These are phyloP conservation scores for Axis porcinus DNA, from an alignment of 2,113 vertebrate species.

Conservation along the genomic window DNA sequence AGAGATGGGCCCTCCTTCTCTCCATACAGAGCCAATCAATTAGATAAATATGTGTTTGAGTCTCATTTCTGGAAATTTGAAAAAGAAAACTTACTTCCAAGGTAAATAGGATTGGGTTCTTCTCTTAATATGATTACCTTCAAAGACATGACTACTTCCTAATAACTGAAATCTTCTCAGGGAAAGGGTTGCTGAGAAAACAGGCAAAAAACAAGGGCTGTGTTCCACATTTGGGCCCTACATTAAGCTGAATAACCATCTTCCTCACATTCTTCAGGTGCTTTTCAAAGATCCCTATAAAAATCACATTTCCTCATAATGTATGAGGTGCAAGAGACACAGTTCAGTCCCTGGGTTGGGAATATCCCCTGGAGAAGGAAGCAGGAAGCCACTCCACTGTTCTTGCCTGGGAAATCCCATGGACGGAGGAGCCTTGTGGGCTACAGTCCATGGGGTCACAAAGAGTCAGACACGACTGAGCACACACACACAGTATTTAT, in stretches of 20 bases:
- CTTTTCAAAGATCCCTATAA: background rate
- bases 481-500: background rate
- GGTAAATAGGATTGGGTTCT: background rate
- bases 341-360: background rate
- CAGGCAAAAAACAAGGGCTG: background rate
- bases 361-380: background rate
- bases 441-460: background rate
- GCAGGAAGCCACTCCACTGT: background rate
- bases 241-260: background rate
- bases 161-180: conserved; percentile 40
- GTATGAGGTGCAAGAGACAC: background rate
- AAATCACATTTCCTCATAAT: background rate
- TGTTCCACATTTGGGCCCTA: conserved; percentile 13
- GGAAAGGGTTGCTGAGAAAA: conserved; percentile 1
- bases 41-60: background rate
- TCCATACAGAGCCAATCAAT: background rate
- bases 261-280: background rate
- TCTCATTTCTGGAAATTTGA: conserved; percentile 22
- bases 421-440: background rate
- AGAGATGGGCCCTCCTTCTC: background rate
- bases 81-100: conserved; percentile 26
- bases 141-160: background rate
- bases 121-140: conserved; percentile 9
- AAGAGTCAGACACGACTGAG: background rate
- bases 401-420: background rate